Base-by-base conservation (phyloP, 2,113 vertebrate species). In the Cichladusa arquata region DNA sequence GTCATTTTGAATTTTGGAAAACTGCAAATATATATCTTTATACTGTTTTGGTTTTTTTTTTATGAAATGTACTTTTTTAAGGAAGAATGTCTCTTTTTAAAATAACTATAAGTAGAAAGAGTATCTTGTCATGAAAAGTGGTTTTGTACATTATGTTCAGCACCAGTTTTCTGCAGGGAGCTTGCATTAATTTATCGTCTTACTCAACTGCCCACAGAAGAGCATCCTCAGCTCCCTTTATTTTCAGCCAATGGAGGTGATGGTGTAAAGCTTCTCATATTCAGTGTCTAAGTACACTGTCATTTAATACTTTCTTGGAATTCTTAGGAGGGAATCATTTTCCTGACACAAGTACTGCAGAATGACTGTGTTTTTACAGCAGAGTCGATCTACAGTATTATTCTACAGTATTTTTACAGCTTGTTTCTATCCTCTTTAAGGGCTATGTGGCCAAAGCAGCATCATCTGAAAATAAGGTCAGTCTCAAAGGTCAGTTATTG, bases 1-100 rank as follows among this genome's bases (percentile, higher is more conserved):
- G 25, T 53, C 1, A 69, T 64, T 69, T 25, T 64, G 45, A 60
- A 34, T 64, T 56, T 79, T 79, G 17, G 19, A 79, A 65, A 86
- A 65, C 11, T 19, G 17, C 23, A 34, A 64, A 45, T 28, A 11
- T n/a, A 22, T 11, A 25, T 58, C 24, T 57, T 62, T 54, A 9
- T 72, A 61, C 12, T 40, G 9, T 28, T 91, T 71, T 51, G 19
- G 4, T 19, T 45, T 45, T 45, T 45, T 45, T 61, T 62, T 80
- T 34, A 67, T 38, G 13, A 72, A 91, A 60, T 38, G 5, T 6
- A 28, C 3, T 56, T 91, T 76, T 33, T 38, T 58, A 45, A 70
- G 14, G 18, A 70, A 61, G 7, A 70, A 42, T n/a, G 1, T 25
- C 33, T 36, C 0, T 6, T 34, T 44, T 78, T 73, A 0, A 1